Conservation (phyloP, 1,140 invertebrate genomes). For the Heliconius congener region DNA sequence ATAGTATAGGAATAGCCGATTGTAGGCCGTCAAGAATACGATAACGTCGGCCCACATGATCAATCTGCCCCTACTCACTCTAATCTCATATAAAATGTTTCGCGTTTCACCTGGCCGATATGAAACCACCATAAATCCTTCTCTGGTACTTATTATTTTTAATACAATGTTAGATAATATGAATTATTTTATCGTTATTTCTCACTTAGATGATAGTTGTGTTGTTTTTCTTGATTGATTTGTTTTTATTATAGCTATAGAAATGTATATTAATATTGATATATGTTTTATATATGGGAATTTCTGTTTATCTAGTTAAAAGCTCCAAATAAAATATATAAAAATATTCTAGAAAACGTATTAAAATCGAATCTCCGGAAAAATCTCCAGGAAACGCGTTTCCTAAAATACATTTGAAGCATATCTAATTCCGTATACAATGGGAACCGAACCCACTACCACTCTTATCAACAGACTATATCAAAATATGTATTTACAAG, state of each 20-base stretch:
- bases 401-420: too few species aligned
- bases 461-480: not conserved
- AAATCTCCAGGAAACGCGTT: too few species aligned
- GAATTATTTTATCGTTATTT: not conserved
- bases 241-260: too few species aligned
- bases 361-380: too few species aligned
- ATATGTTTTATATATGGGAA: too few species aligned
- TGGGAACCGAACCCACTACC: too few species aligned
- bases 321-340: too few species aligned
- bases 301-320: too few species aligned
- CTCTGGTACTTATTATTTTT: not conserved
- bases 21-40: conserved; percentile 20
- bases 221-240: too few species aligned
- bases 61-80: conserved; percentile 30
- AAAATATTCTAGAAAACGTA: too few species aligned
- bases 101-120: conserved; percentile 31
- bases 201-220: not conserved
- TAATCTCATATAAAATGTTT: conserved; percentile 35
- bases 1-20: conserved; percentile 15
- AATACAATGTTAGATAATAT: not conserved
- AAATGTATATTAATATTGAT: too few species aligned
- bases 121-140: conserved; percentile 21
- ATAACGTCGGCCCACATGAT: conserved; percentile 34
- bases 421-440: too few species aligned
- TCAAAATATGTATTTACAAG: not conserved